A percentile compares a stretch with the other conserved stretches of the same genome.
phyloP scores from a whole-genome alignment of 2,797 vertebrate species.

The Lacerta viridis region DNA sequence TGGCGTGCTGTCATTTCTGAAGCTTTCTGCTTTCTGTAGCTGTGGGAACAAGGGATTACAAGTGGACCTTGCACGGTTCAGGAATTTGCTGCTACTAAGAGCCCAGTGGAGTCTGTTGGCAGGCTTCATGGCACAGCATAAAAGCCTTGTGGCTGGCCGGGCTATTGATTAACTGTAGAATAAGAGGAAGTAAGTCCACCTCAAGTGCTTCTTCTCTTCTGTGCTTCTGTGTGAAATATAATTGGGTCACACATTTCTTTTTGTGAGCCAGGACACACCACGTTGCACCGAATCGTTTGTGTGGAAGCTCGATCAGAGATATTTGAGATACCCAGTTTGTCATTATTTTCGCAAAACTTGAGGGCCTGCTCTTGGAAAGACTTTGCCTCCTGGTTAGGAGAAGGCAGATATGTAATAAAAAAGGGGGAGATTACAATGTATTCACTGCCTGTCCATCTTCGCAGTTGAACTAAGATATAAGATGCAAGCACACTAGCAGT shows the following conservation, averaged over 20 bases:
- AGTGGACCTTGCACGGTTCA: background rate
- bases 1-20: background rate
- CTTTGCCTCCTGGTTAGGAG: background rate
- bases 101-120: background rate
- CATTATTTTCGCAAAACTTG: background rate
- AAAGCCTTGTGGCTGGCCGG: background rate
- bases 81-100: background rate
- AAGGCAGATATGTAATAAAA: background rate
- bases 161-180: constrained; percentile 16
- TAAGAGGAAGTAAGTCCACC: background rate
- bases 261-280: background rate
- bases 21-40: background rate
- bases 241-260: background rate
- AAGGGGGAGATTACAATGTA: background rate
- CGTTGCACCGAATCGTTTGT: background rate
- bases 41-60: background rate
- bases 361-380: background rate
- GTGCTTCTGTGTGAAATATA: background rate
- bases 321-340: background rate
- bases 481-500: background rate
- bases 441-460: background rate
- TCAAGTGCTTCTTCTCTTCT: background rate
- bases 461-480: background rate
- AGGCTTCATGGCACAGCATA: background rate
- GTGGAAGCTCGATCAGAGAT: background rate